Conservation (phyloP, 2,888 invertebrate genomes). For the Coecobrya sp. region DNA sequence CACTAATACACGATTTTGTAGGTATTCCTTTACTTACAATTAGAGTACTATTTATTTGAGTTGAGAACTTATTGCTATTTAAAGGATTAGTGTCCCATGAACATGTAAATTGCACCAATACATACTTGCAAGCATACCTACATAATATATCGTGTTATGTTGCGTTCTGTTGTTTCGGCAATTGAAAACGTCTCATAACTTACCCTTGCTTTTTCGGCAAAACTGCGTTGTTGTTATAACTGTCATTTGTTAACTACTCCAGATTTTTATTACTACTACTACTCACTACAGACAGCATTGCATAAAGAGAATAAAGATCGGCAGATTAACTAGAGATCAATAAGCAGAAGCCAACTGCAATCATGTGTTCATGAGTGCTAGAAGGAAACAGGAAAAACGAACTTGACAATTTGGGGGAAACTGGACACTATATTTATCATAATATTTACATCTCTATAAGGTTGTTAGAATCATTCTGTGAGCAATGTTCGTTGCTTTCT, state of each 20-base stretch:
- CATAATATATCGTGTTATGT: slow-evolving; percentile 17
- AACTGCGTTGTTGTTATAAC: slow-evolving; percentile 67
- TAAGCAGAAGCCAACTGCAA: not conserved
- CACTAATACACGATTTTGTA: not conserved
- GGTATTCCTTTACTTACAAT: too few relatives aligned
- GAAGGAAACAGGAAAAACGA: not conserved
- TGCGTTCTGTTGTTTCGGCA: slow-evolving; percentile 62
- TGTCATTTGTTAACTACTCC: slow-evolving; percentile 72
- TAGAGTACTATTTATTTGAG: too few relatives aligned
- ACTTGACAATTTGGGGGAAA: not conserved
- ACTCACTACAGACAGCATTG: not conserved
- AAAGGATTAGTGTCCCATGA: slow-evolving; percentile 58
- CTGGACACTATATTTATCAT: not conserved
- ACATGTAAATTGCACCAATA: not conserved
- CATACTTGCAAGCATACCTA: too few relatives aligned
- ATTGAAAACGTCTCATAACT: slow-evolving; percentile 74
- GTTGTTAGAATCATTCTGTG: not conserved
- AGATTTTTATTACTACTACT: slow-evolving; percentile 56
- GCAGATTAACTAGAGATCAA: slow-evolving; percentile 25
- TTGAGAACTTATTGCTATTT: slow-evolving; percentile 49
- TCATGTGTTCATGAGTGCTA: not conserved
- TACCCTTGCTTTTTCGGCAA: slow-evolving; percentile 50
- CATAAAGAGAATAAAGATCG: not conserved
- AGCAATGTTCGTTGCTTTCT: not conserved
- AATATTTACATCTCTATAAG: not conserved